A percentile compares a stretch with the other conserved stretches of the same genome.
These are phyloP conservation scores for Leistus spinibarbis DNA, from an alignment of 2,888 invertebrate genomes.

Conservation along the genomic window DNA sequence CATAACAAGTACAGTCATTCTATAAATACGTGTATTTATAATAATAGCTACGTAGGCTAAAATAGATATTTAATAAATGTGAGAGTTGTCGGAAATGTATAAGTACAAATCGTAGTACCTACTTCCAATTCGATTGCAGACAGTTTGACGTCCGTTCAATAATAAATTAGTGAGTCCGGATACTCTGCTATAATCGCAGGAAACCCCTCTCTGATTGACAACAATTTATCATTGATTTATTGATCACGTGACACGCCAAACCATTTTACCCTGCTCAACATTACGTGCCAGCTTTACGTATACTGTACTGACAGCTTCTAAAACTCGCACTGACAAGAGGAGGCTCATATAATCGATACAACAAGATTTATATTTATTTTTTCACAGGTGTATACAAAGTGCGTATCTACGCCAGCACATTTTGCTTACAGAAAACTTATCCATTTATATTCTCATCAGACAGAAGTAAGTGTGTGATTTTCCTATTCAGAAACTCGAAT, in stretches of 20 bases:
- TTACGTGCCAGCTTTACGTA: neutral
- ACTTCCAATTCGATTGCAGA: neutral
- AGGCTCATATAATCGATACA: no score
- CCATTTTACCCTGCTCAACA: neutral
- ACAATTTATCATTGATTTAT: neutral
- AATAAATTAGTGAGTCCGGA: neutral
- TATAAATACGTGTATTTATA: neutral
- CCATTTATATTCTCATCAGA: no score
- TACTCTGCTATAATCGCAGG: neutral
- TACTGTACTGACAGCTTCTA: neutral
- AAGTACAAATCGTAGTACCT: neutral
- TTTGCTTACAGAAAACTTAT: no score
- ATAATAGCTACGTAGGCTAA: neutral
- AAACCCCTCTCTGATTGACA: neutral
- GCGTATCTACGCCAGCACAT: no score
- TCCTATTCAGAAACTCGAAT: no score
- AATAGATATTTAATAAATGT: neutral
- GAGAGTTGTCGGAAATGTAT: neutral
- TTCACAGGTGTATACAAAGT: no score
- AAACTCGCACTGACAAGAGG: neutral
- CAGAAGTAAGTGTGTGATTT: no score
- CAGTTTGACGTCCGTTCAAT: neutral
- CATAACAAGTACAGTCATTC: no score
- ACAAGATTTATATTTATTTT: no score
- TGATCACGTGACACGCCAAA: neutral